Evolutionary conservation across 1,140 invertebrate genomes (phyloP), one percentile per base, ranked within the genome.

Genomic region (Colletes latitarsis): DNA sequence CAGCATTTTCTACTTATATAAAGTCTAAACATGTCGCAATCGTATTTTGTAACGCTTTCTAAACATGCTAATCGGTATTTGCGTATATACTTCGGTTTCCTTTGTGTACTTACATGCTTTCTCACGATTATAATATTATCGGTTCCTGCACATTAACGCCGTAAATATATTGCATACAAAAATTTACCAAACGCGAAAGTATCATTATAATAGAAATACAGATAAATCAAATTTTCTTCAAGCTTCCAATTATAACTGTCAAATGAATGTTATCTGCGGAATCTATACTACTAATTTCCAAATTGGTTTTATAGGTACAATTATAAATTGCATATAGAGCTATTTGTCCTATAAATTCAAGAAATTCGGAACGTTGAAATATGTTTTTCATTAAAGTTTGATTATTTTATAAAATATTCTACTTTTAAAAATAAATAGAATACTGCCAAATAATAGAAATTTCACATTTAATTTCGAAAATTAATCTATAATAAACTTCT

Each of bases 1-100:
- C 15, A 64, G 46, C 72, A 3, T 66, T 53, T 43, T 66, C 72
- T 75, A 66, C 52, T 75, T 66, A 55, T 55, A 53, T 5, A 17
- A 19, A 46, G 62, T 14, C n/a, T 76, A 76, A 76, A 67, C 12
- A 57, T 57, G 49, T 21, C 19, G 19, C 52, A 57, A 64, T 75
- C 60, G 14, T 21, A 49, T 55, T 55, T 55, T 6, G 62, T 67
- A 76, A 67, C 17, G n/a, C 73, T 19, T 67, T 43, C 63, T 55
- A 76, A 55, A 55, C 41, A 64, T 17, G 14, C 49, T 76, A 76
- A 67, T 6, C 19, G 9, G 12, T 67, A 63, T 53, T 43, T 21
- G 62, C 12, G n/a, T 57, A 67, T 30, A 67, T 75, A 57, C 30
- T 66, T 67, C 52, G 14, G 21, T 21, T 55, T 55, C 10, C 30